Base-by-base conservation (phyloP, 2,797 vertebrate genomes). In the Coreius guichenoti region DNA sequence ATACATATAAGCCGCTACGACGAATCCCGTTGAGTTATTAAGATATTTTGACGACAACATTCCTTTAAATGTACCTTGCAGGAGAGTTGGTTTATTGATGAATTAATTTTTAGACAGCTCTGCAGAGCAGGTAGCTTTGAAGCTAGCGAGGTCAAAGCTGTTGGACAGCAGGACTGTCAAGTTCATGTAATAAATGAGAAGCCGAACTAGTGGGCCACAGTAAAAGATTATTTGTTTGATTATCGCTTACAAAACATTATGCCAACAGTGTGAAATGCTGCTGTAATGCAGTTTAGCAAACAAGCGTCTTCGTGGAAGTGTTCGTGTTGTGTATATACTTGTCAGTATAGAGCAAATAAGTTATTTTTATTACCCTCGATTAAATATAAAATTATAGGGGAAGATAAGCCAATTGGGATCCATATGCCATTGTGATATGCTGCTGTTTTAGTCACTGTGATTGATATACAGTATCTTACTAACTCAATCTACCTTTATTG, bases 51-150 rank as follows among this genome's bases (percentile, higher is more conserved):
- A n/a, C 65, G 26, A 45, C 19, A 49, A n/a, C 49, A 29, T 68
- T 84, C 36, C 65, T 72, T 49, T 36, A 36, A 54, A 43, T 54
- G 26, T 58, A 7, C 23, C 26, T 47, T 49, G 29, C 29, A 45
- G 16, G 21, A 80, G 43, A 70, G 75, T 78, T 77, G 67, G 39
- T 14, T 78, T 78, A 72, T 58, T 85, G 83, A 81, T 86, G 45
- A 33, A 75, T 86, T 65, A 56, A 75, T 69, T 68, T 33, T 82
- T 58, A 45, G 54, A 61, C 67, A 85, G 76, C 65, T 80, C 61
- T 72, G 33, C 21, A 80, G 67, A 80, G 67, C 76, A 85, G 83
- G 83, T 85, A 85, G 65, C 75, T 61, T 80, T 80, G 63, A 85
- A 51, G 83, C 83, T 85, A 70, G 67, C 76, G 67, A 72, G 67